Percentiles rank a stretch among this genome's conserved stretches.
Conservation (phyloP, 2,888 invertebrate genomes). For the Hedya salicella region DNA sequence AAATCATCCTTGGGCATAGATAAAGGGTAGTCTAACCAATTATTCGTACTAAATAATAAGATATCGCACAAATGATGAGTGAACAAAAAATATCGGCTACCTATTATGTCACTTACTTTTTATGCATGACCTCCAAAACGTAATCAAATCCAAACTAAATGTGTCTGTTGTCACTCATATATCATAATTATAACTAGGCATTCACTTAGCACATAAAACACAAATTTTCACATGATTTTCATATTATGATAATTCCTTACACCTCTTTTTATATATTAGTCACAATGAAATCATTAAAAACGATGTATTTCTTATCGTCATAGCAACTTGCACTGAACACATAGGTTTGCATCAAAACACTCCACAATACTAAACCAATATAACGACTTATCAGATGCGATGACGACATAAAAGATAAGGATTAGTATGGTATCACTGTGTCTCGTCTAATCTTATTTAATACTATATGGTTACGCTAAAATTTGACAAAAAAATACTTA, state of each 20-base stretch:
- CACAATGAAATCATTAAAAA: neutral
- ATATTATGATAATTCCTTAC: neutral
- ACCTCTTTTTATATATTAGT: too few species aligned
- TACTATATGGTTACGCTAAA: neutral
- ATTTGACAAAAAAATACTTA: neutral
- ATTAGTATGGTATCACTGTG: slow-evolving; percentile 21
- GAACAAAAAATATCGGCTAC: neutral
- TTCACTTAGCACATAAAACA: slow-evolving; percentile 19
- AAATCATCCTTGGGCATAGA: too few species aligned
- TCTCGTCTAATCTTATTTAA: slow-evolving; percentile 18
- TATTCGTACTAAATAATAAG: neutral
- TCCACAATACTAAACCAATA: neutral
- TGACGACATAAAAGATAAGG: slow-evolving; percentile 36
- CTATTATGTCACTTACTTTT: slow-evolving; percentile 44
- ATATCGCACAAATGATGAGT: neutral
- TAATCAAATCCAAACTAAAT: neutral
- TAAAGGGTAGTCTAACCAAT: too few species aligned
- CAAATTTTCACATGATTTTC: neutral
- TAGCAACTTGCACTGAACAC: slow-evolving; percentile 15
- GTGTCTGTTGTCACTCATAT: slow-evolving; percentile 19
- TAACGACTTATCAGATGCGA: slow-evolving; percentile 34
- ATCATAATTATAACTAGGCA: neutral
- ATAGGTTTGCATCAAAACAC: slow-evolving; percentile 12
- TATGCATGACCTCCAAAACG: slow-evolving; percentile 37
- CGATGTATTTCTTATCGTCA: neutral